These are phyloP conservation scores for Pterobdella sp. DNA, from an alignment of 2,888 invertebrate species.

Conservation along the genomic window DNA sequence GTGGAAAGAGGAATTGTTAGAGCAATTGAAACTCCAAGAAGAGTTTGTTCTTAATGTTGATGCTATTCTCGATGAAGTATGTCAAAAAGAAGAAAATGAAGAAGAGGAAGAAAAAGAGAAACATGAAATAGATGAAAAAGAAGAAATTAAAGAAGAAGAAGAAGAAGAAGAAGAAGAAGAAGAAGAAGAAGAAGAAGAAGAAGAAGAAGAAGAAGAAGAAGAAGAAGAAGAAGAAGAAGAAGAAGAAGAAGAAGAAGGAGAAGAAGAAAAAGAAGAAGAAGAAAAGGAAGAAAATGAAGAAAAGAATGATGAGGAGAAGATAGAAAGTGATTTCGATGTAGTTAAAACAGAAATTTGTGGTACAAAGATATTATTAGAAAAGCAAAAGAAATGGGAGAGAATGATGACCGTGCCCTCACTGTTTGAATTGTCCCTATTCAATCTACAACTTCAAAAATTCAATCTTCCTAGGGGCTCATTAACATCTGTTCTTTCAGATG, in stretches of 20 bases:
- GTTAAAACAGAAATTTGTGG: too few relatives aligned
- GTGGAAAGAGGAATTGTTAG: too few relatives aligned
- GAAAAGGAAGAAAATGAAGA: not conserved
- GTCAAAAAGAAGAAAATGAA: not conserved
- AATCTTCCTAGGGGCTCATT: too few relatives aligned
- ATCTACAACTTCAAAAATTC: too few relatives aligned
- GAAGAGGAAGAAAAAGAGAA: not conserved
- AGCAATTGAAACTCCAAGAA: too few relatives aligned
- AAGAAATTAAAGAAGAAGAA: not conserved
- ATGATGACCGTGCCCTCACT: slow-evolving; percentile 7
- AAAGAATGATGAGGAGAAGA: not conserved
- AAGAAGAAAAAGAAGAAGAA: not conserved
- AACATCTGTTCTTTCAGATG: too few relatives aligned
- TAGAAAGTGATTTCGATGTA: not conserved
- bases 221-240: not conserved
- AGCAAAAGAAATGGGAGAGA: too few relatives aligned
- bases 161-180: slow-evolving; percentile 12
- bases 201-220: slow-evolving; percentile 9
- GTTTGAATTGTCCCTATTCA: slow-evolving; percentile 6
- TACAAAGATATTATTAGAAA: too few relatives aligned
- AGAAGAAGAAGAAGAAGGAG: not conserved
- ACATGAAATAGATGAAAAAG: not conserved
- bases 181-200: not conserved
- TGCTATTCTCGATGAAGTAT: too few relatives aligned
- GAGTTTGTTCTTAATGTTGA: too few relatives aligned